phyloP scores from a whole-genome alignment of 2,888 invertebrate genomes.

The Acleris holmiana region DNA sequence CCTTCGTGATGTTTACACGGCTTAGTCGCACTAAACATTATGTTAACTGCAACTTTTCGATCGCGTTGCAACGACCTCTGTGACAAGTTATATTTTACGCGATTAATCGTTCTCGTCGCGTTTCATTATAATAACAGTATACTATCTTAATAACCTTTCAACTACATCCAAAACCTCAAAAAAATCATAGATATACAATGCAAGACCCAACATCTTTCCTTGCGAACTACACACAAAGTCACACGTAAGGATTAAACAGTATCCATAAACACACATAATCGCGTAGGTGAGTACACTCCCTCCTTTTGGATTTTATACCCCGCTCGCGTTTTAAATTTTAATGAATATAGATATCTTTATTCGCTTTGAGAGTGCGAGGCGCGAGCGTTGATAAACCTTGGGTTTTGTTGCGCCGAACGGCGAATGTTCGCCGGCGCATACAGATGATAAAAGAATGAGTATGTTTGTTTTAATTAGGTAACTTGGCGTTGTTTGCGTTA shows the following conservation, averaged over 20 bases:
- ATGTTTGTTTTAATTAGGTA: too few species aligned
- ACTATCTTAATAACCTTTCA: not conserved
- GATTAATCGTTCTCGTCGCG: too few species aligned
- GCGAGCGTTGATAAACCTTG: conserved; percentile 48
- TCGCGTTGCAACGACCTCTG: too few species aligned
- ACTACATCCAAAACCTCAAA: not conserved
- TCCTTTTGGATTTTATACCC: conserved; percentile 74
- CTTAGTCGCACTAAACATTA: too few species aligned
- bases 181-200: not conserved
- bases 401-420: conserved; percentile 10
- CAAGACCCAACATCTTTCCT: conserved; percentile 7
- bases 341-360: conserved; percentile 81
- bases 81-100: too few species aligned
- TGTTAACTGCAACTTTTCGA: too few species aligned
- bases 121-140: too few species aligned
- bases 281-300: conserved; percentile 41
- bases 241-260: conserved; percentile 33
- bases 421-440: conserved; percentile 11
- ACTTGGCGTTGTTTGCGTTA: too few species aligned
- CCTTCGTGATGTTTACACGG: too few species aligned
- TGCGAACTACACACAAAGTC: conserved; percentile 29
- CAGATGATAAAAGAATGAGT: too few species aligned
- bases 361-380: conserved; percentile 65
- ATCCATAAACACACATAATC: conserved; percentile 32
- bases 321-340: conserved; percentile 79